Evolutionary conservation across 2,888 invertebrate genomes (phyloP).

Genomic region (Mechanitis mazaeus): DNA sequence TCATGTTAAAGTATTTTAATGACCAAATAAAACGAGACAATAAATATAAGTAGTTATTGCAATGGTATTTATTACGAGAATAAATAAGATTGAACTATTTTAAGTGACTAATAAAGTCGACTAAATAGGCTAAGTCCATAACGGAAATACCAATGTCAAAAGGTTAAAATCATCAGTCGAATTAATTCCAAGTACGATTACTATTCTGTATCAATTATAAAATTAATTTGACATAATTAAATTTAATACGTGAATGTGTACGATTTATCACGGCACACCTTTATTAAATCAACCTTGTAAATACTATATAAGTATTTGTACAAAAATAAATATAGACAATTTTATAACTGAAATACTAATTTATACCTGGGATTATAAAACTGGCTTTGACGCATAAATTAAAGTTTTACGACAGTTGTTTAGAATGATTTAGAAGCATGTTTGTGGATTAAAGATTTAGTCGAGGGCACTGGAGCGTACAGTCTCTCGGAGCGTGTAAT

Average conservation of each 20-base stretch:
- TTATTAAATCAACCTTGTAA: slow-evolving; percentile 21
- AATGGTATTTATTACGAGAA: slow-evolving; percentile 9
- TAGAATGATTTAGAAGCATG: slow-evolving; percentile 15
- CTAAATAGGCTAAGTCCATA: slow-evolving; percentile 26
- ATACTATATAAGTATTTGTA: slow-evolving; percentile 3
- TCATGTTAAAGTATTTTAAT: slow-evolving; percentile 47
- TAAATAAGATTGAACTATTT: slow-evolving; percentile 14
- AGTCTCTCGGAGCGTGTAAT: slow-evolving; percentile 65
- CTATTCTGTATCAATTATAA: neutral
- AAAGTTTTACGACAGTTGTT: neutral
- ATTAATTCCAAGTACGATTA: slow-evolving; percentile 9
- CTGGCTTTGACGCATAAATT: neutral
- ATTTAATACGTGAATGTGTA: slow-evolving; percentile 6
- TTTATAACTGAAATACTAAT: too few species aligned
- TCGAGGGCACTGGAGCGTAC: slow-evolving; percentile 62
- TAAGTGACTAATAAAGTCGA: slow-evolving; percentile 18
- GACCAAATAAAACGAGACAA: slow-evolving; percentile 18
- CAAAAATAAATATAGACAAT: too few species aligned
- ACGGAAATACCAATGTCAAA: slow-evolving; percentile 29
- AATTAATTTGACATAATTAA: neutral
- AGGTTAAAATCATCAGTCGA: slow-evolving; percentile 42
- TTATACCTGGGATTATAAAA: neutral
- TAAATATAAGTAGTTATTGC: too few species aligned
- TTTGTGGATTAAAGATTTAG: slow-evolving; percentile 42
- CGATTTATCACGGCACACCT: slow-evolving; percentile 11